phyloP scores from a whole-genome alignment of 2,113 vertebrate genomes.

The Hippopotamus amphibius region DNA sequence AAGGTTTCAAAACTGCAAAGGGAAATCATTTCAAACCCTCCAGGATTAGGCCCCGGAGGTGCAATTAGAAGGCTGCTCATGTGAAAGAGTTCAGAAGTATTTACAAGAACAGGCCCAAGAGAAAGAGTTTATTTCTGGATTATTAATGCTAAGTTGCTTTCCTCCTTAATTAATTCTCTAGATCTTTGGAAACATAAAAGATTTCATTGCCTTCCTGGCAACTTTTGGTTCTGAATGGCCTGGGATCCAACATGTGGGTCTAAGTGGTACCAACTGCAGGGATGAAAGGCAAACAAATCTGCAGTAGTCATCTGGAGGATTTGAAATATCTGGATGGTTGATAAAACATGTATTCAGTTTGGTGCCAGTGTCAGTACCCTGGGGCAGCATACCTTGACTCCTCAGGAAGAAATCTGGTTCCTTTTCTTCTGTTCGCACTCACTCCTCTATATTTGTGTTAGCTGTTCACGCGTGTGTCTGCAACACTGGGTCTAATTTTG shows the following conservation, averaged over 20 bases:
- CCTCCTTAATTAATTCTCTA: neutral
- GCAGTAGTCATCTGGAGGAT: neutral
- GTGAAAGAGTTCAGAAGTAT: constrained; percentile 24
- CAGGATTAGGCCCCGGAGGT: neutral
- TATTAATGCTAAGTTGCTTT: neutral
- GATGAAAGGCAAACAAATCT: neutral
- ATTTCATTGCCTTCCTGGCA: neutral
- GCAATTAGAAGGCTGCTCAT: neutral
- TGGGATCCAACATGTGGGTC: neutral
- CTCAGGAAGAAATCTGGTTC: neutral
- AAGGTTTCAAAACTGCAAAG: neutral
- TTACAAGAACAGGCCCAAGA: neutral
- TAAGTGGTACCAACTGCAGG: neutral
- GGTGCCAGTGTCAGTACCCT: neutral
- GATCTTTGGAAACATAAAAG: neutral
- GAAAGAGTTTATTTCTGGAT: constrained; percentile 11
- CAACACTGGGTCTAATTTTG: neutral
- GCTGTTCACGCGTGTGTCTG: neutral
- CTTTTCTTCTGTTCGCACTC: neutral
- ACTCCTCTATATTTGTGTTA: neutral
- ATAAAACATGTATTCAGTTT: neutral
- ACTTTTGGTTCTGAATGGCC: neutral
- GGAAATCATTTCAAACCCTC: neutral
- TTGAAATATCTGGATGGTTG: neutral
- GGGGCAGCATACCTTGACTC: neutral